Evolutionary conservation across 2,797 vertebrate genomes (phyloP).

Genomic region (Siniperca undulata): DNA sequence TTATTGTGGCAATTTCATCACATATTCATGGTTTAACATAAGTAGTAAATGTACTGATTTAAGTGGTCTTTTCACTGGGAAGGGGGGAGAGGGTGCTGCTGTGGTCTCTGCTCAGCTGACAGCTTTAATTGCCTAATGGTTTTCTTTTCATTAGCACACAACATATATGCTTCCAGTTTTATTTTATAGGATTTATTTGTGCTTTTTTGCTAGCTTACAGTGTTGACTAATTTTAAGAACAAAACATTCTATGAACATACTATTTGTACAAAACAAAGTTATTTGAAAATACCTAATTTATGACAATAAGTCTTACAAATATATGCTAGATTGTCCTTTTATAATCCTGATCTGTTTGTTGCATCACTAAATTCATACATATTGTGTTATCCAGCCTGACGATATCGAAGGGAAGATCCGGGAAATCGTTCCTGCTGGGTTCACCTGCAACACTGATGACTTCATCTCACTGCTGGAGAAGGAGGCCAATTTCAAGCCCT

Average conservation of each 20-base stretch:
- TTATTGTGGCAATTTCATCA: slow-evolving; percentile 99
- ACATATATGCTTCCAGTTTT: slow-evolving; percentile 75
- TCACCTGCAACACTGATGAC: slow-evolving; percentile 94
- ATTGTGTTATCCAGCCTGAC: slow-evolving; percentile 86
- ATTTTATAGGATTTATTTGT: slow-evolving; percentile 44
- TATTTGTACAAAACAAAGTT: neutral
- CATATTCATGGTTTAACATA: slow-evolving; percentile 99
- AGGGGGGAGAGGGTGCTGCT: slow-evolving; percentile 59
- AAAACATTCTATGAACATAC: neutral
- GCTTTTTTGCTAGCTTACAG: slow-evolving; percentile 19
- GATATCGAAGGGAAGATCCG: slow-evolving; percentile 95
- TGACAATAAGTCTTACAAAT: neutral
- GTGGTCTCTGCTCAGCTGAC: slow-evolving; percentile 97
- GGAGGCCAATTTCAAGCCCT: slow-evolving; percentile 95
- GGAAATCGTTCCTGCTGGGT: slow-evolving; percentile 93
- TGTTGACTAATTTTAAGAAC: slow-evolving; percentile 56
- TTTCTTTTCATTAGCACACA: slow-evolving; percentile 85
- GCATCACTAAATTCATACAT: neutral
- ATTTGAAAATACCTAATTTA: neutral
- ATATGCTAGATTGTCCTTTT: neutral
- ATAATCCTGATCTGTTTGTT: neutral
- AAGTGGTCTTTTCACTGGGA: slow-evolving; percentile 93
- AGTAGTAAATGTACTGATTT: slow-evolving; percentile 99
- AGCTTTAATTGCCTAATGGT: slow-evolving; percentile 93
- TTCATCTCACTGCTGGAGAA: slow-evolving; percentile 96